Percentiles rank a stretch among this genome's conserved stretches.
phyloP scores from a whole-genome alignment of 2,888 invertebrate species.

The Unio delphinus region DNA sequence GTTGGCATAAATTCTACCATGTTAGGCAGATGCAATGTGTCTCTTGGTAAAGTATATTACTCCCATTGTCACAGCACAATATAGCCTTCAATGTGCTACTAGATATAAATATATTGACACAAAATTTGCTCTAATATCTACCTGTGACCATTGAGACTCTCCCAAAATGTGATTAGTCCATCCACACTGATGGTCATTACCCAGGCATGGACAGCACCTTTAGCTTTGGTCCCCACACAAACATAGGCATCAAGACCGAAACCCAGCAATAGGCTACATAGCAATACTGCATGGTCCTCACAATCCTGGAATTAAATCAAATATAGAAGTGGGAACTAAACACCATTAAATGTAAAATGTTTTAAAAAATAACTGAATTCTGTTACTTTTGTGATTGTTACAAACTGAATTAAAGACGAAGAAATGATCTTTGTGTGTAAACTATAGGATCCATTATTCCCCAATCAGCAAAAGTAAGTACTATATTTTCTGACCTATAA shows the following conservation, averaged over 20 bases:
- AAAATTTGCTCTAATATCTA: conserved; percentile 20
- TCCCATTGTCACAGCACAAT: no score
- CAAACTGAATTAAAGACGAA: no score
- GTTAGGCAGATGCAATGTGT: no score
- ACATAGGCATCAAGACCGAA: conserved; percentile 72
- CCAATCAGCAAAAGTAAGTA: no score
- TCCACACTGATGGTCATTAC: conserved; percentile 68
- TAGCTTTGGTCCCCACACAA: conserved; percentile 69
- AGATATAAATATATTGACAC: background rate
- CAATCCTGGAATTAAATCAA: conserved; percentile 55
- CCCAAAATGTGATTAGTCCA: conserved; percentile 70
- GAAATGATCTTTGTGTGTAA: no score
- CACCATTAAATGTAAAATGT: no score
- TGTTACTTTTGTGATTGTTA: no score
- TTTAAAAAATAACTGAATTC: no score
- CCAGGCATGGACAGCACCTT: conserved; percentile 70
- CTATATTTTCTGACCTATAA: no score
- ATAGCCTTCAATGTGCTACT: no score
- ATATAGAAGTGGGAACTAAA: background rate
- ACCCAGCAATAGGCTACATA: conserved; percentile 70
- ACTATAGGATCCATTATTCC: no score
- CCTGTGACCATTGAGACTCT: conserved; percentile 71
- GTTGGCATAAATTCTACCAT: no score
- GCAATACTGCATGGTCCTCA: conserved; percentile 70
- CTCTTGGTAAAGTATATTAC: background rate